A percentile compares a stretch with the other conserved stretches of the same genome.
Conservation (phyloP, 2,797 vertebrate species). For the Sylvia borin region DNA sequence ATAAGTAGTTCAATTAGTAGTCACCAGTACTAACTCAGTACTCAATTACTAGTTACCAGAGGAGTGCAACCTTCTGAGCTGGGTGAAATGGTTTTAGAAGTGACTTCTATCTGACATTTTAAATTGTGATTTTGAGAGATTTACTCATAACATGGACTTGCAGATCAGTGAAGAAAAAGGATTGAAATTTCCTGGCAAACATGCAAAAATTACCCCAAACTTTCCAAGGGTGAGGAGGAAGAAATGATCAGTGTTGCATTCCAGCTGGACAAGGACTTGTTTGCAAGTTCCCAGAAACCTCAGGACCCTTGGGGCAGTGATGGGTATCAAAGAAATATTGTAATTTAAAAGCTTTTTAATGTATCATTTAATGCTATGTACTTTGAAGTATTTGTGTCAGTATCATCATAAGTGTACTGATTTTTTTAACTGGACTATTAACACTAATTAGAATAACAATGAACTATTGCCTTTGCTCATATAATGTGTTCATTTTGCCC, state of each 20-base stretch:
- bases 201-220: neutral
- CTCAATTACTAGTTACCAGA: neutral
- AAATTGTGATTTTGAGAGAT: neutral
- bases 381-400: neutral
- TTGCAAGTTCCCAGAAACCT: neutral
- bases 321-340: neutral
- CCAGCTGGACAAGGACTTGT: neutral
- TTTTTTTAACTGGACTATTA: neutral
- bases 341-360: neutral
- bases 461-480: neutral
- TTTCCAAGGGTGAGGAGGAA: neutral
- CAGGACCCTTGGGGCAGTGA: neutral
- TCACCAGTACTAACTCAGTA: neutral
- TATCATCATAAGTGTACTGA: neutral
- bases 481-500: neutral
- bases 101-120: neutral
- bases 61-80: neutral
- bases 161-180: neutral
- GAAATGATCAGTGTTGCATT: neutral
- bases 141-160: neutral
- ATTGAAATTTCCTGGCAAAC: neutral
- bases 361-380: neutral
- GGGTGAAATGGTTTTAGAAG: neutral
- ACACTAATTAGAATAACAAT: neutral
- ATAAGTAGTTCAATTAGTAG: neutral